Evolutionary conservation across 2,797 vertebrate genomes (phyloP), one percentile per base, ranked within the genome.

Genomic region (Ctenochaetus hawaiiensis): DNA sequence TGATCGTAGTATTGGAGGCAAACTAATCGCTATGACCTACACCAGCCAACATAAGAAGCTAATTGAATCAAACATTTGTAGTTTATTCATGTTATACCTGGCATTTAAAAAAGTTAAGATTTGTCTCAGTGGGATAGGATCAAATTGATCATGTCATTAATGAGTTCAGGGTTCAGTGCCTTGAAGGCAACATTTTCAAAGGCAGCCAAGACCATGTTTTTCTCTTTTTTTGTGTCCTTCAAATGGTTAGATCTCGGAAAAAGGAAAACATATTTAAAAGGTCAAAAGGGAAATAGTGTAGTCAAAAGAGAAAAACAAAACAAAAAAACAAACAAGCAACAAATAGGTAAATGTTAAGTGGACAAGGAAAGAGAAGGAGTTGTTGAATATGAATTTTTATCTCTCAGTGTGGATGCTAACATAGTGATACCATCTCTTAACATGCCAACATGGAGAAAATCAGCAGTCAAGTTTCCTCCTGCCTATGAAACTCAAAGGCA

Each of bases 31-130:
- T 96, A 23, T 54, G 20, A 75, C 95, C 95, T 96, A 95, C 94
- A 96, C 95, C 92, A 94, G 94, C 96, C 93, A 94, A 96, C 94
- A 96, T 94, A 96, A 93, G 94, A 95, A n/a, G 6, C n/a, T 17
- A 16, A 64, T 1, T 43, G 37, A 52, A 52, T 2, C 1, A 1
- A 44, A 67, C 8, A 51, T 37, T 17, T 26, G 20, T 0, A 23
- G 6, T 39, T 8, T 45, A 41, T 37, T 47, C 5, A 61, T 17
- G 16, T 11, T 20, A 14, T 53, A 20, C 22, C 7, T 45, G 10
- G 5, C 8, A 37, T 12, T 56, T 30, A 2, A 26, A 39, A 16
- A 8, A 52, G 8, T 22, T 6, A 18, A 51, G 8, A 41, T 49
- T 54, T 34, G 49, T 39, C 43, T 57, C 12, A 14, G 41, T n/a